A percentile compares a stretch with the other conserved stretches of the same genome.
Evolutionary conservation across 2,113 vertebrate species (phyloP).

Genomic region (Tupaia chinensis): DNA sequence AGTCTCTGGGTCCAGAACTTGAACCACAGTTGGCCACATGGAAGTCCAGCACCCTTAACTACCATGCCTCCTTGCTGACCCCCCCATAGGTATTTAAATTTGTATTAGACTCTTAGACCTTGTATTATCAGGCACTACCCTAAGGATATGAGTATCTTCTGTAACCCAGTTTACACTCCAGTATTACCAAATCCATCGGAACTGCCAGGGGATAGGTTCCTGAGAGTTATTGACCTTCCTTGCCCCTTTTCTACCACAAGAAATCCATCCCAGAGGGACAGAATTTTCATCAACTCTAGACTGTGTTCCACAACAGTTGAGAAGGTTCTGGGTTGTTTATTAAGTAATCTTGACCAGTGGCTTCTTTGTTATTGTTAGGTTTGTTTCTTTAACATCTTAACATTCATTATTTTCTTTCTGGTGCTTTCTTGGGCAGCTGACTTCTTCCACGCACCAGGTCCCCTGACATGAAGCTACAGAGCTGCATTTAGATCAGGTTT

Average conservation of each 20-base stretch:
- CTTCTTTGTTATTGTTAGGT: background rate
- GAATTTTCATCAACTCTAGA: background rate
- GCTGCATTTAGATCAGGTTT: slow-evolving; percentile 76
- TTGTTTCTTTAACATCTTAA: slow-evolving; percentile 2
- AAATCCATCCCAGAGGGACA: background rate
- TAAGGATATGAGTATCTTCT: background rate
- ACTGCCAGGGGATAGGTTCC: background rate
- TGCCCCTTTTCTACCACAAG: background rate
- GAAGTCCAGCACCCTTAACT: too few species aligned
- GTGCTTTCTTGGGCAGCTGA: slow-evolving; percentile 53
- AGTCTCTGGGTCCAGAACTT: too few species aligned
- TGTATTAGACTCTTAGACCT: background rate
- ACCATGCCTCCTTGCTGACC: too few species aligned
- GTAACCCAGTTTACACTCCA: background rate
- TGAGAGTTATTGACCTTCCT: background rate
- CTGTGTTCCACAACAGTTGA: background rate
- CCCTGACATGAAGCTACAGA: slow-evolving; percentile 63
- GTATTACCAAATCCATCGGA: background rate
- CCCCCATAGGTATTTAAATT: background rate
- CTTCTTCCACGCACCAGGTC: slow-evolving; percentile 54
- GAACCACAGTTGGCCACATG: too few species aligned
- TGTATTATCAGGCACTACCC: background rate
- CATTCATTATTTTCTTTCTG: slow-evolving; percentile 42
- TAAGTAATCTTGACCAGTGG: background rate
- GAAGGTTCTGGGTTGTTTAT: background rate